A percentile compares a stretch with the other conserved stretches of the same genome.
Evolutionary conservation across 2,113 vertebrate species (phyloP).

Genomic region (Laticauda laticaudata): DNA sequence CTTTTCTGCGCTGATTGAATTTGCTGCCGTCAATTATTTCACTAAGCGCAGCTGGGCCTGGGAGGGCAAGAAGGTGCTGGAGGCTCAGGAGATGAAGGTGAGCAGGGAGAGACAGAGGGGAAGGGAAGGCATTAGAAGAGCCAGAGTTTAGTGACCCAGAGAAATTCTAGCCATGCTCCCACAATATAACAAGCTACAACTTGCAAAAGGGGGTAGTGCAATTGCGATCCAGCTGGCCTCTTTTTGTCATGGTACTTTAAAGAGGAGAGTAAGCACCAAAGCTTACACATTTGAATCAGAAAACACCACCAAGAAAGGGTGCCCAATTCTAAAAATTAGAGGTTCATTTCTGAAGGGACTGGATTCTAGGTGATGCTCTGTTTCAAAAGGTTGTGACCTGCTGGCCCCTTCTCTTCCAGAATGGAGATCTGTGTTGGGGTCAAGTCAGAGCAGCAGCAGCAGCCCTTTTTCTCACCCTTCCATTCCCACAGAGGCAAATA

Average conservation of each 20-base stretch:
- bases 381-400: neutral
- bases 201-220: neutral
- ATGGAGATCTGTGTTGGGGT: neutral
- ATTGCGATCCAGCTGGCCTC: neutral
- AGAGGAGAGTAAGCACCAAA: neutral
- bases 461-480: neutral
- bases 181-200: neutral
- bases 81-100: slow-evolving; percentile 92
- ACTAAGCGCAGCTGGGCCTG: slow-evolving; percentile 99
- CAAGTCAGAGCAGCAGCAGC: neutral
- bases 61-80: slow-evolving; percentile 93
- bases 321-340: neutral
- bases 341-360: neutral
- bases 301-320: neutral
- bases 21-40: slow-evolving; percentile 99
- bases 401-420: neutral
- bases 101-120: slow-evolving; percentile 55
- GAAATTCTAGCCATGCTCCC: neutral
- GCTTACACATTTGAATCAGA: neutral
- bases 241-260: neutral
- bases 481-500: neutral
- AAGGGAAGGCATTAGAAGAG: neutral
- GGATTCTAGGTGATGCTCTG: neutral
- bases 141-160: neutral
- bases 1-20: slow-evolving; percentile 99